Evolutionary conservation across 2,113 vertebrate species (phyloP).

Genomic region (Typhlomys cinereus): DNA sequence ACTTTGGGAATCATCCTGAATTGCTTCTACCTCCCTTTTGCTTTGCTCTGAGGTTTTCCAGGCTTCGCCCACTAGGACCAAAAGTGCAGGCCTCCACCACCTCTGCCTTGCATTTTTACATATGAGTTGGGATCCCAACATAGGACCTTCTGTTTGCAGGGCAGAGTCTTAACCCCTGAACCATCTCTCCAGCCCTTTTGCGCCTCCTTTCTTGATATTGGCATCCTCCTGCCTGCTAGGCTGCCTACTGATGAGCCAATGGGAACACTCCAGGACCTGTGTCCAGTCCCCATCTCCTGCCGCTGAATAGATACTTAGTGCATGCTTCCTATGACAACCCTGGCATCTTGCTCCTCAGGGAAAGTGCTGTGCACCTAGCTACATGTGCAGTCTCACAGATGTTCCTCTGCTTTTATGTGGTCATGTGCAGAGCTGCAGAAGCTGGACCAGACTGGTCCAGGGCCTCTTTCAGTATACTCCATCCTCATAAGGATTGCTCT

Average conservation of each 20-base stretch:
- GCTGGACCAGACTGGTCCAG: not conserved
- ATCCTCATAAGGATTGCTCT: not conserved
- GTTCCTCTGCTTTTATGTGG: not conserved
- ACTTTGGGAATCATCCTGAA: too few species aligned
- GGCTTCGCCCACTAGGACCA: too few species aligned
- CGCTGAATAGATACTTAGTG: not conserved
- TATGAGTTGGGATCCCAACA: too few species aligned
- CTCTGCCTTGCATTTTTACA: too few species aligned
- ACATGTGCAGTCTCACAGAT: fast-evolving
- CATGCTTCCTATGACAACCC: not conserved
- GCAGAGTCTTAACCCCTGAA: too few species aligned
- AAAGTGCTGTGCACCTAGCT: not conserved
- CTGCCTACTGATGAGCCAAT: not conserved
- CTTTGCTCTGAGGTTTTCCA: too few species aligned
- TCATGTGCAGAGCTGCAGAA: not conserved
- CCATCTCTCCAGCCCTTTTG: not conserved
- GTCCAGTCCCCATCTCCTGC: not conserved
- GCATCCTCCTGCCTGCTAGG: not conserved
- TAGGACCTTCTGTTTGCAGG: too few species aligned
- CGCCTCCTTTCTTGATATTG: not conserved
- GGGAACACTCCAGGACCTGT: not conserved
- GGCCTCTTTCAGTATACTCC: not conserved
- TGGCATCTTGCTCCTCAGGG: too few species aligned
- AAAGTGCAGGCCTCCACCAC: too few species aligned
- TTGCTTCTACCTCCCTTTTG: too few species aligned